Evolutionary conservation across 2,888 invertebrate genomes (phyloP), one percentile per base, ranked within the genome.

Genomic region (Petrophora chlorosata): DNA sequence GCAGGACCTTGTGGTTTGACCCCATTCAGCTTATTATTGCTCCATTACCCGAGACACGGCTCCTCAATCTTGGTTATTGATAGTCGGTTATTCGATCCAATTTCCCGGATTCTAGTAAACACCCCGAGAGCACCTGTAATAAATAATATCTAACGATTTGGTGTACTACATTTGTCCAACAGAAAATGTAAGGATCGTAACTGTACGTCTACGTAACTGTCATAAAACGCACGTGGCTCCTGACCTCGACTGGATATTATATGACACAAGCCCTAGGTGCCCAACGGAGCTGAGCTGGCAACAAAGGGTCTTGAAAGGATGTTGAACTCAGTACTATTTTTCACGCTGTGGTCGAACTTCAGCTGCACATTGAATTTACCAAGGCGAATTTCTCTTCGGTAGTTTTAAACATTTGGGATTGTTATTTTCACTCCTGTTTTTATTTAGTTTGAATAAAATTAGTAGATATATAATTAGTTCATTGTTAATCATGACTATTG

Each of bases 191-290:
- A 66, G 64, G 59, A 59, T 70, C 72, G 70, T 76, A 77, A 78
- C 76, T 61, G 60, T 63, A 58, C 55, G n/a, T 25, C 1, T 26
- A 33, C 19, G 36, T 41, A 35, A 22, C 29, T 53, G 61, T 65
- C 73, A 76, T 83, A 83, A 84, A 82, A 80, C 70, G 70, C 82
- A 82, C 78, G 71, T 75, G 80, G 56, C 64, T 65, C 65, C 52
- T 59, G 53, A 64, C 67, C 71, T 56, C 57, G 61, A 41, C 43
- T 41, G 53, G 41, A 48, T 55, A n/a, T n/a, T n/a, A n/a, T n/a
- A 53, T 60, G 55, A 56, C 61, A 56, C 53, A 62, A 57, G 47
- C 56, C 36, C 53, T 61, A 49, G 38, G 25, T 35, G 15, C 35
- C 50, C 54, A 57, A 34, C 22, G 25, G 22, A 49, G 43, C 41